Evolutionary conservation across 2,888 invertebrate species (phyloP).

Genomic region (Gandaritis pyraliata): DNA sequence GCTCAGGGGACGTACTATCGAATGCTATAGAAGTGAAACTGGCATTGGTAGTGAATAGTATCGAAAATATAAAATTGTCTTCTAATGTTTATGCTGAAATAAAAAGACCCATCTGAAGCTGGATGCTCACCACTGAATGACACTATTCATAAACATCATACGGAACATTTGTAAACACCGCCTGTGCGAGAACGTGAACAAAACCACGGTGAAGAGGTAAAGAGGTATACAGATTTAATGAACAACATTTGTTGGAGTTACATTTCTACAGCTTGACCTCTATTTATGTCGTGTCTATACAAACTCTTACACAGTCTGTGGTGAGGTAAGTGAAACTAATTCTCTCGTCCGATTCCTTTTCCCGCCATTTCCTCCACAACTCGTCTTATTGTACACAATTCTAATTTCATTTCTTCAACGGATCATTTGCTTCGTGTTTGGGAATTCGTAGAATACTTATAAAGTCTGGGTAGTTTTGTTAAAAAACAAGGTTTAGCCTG

Average conservation of each 20-base stretch:
- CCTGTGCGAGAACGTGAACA: too few species aligned
- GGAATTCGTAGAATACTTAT: not conserved
- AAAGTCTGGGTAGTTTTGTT: not conserved
- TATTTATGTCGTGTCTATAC: not conserved
- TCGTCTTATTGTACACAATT: slow-evolving; percentile 20
- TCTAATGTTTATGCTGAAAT: too few species aligned
- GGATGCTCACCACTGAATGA: too few species aligned
- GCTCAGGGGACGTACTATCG: not conserved
- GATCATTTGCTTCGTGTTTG: slow-evolving; percentile 11
- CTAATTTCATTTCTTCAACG: slow-evolving; percentile 21
- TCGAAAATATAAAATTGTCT: too few species aligned
- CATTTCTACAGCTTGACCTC: slow-evolving; percentile 2
- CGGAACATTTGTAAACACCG: too few species aligned
- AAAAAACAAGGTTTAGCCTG: not conserved
- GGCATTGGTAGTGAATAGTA: too few species aligned
- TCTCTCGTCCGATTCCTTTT: slow-evolving; percentile 15
- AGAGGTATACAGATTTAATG: too few species aligned
- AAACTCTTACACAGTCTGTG: slow-evolving; percentile 6
- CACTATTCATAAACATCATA: too few species aligned
- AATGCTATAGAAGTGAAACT: slow-evolving; percentile 12
- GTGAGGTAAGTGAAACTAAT: slow-evolving; percentile 18
- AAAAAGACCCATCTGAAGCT: too few species aligned
- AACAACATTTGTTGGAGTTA: not conserved
- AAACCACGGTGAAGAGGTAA: too few species aligned
- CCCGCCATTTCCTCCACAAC: slow-evolving; percentile 9